A percentile compares a stretch with the other conserved stretches of the same genome.
Conservation (phyloP, 1,140 invertebrate species). For the Harlomillsia oculata region DNA sequence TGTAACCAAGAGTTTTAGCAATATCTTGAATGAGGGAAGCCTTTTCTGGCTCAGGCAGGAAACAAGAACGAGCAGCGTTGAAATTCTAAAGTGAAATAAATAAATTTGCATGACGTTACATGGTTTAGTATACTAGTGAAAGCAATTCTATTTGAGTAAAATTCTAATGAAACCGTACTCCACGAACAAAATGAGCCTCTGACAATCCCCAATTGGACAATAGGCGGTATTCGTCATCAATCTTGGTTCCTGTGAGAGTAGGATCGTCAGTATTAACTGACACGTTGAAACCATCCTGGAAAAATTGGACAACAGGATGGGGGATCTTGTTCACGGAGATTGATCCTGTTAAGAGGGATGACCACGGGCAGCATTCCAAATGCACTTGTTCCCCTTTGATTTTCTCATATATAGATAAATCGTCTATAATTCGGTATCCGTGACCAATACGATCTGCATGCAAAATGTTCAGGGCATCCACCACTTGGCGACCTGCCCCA, state of each 20-base stretch:
- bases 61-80: conserved; percentile 45
- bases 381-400: conserved; percentile 42
- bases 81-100: conserved; percentile 41
- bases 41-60: conserved; percentile 45
- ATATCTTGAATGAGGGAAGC: conserved; percentile 39
- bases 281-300: conserved; percentile 50
- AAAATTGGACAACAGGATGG: conserved; percentile 45
- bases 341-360: conserved; percentile 49
- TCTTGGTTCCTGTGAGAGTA: conserved; percentile 44
- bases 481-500: conserved; percentile 42
- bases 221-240: conserved; percentile 47
- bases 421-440: conserved; percentile 49
- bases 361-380: conserved; percentile 51
- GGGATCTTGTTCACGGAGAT: conserved; percentile 36
- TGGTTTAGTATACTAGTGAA: neutral
- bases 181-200: conserved; percentile 43
- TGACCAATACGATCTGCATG: conserved; percentile 51
- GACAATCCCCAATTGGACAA: conserved; percentile 44
- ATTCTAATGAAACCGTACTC: conserved; percentile 41
- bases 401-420: conserved; percentile 44
- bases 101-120: neutral
- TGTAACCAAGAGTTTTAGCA: conserved; percentile 23
- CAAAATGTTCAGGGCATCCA: conserved; percentile 45
- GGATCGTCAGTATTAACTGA: conserved; percentile 55
- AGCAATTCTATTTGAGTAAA: neutral